Percentiles rank a stretch among this genome's conserved stretches.
Evolutionary conservation across 2,113 vertebrate species (phyloP).

Genomic region (Stigmatopora argus): DNA sequence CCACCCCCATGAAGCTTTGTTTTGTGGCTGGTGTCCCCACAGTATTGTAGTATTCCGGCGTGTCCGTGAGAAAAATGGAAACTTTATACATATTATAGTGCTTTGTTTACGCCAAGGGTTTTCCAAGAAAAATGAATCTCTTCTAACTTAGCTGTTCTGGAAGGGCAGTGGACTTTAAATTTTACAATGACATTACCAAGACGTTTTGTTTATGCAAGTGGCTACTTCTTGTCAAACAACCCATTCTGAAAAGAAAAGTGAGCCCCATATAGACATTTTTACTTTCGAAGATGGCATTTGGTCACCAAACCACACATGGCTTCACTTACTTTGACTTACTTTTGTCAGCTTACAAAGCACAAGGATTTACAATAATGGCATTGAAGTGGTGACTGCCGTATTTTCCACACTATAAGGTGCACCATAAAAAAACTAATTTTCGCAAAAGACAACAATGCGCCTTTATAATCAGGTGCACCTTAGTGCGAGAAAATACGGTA

Average conservation of each 20-base stretch:
- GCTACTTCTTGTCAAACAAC: neutral
- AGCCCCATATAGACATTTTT: neutral
- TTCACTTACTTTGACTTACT: no score
- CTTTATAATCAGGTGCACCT: no score
- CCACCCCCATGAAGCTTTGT: constrained; percentile 8
- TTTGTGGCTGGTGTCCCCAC: constrained; percentile 9
- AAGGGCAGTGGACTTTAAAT: neutral
- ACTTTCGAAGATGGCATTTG: neutral
- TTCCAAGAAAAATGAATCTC: neutral
- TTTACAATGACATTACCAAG: neutral
- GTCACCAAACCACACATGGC: neutral
- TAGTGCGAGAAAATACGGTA: no score
- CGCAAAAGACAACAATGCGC: no score
- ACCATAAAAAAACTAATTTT: no score
- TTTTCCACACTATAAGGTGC: no score
- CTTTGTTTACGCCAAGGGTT: neutral
- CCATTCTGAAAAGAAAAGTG: neutral
- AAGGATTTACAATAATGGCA: neutral
- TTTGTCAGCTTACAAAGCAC: neutral
- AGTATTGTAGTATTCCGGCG: constrained; percentile 1
- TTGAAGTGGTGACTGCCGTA: no score
- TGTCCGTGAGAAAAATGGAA: neutral
- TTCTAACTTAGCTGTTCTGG: neutral
- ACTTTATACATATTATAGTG: neutral
- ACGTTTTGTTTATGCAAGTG: neutral